These are phyloP conservation scores for Agapornis canus DNA, from an alignment of 2,797 vertebrate genomes.

Conservation along the genomic window DNA sequence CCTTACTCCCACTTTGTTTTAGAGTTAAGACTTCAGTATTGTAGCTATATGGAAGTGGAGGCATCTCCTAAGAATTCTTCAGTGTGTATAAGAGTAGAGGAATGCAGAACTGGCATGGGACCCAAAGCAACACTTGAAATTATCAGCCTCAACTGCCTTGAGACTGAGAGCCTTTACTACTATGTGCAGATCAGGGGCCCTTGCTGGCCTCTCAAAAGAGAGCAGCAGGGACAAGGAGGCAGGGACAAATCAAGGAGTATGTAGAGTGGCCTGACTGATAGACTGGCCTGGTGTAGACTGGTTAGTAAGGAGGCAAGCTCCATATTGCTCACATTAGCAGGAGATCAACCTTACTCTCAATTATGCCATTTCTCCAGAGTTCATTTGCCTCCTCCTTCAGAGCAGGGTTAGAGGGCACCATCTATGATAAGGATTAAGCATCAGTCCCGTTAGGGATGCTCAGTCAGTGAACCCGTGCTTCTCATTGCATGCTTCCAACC, in stretches of 20 bases:
- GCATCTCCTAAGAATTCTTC: background rate
- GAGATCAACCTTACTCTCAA: background rate
- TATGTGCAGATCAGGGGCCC: background rate
- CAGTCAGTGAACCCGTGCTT: slow-evolving; percentile 55
- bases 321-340: background rate
- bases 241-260: background rate
- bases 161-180: background rate
- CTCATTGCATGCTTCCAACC: slow-evolving; percentile 18
- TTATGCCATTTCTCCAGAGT: background rate
- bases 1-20: background rate
- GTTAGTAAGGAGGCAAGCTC: background rate
- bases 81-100: background rate
- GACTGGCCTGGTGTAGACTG: background rate
- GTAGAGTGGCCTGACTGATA: background rate
- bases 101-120: background rate
- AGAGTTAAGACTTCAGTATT: background rate
- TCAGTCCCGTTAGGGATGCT: slow-evolving; percentile 27
- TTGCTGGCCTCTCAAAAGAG: background rate
- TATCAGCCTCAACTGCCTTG: background rate
- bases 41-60: background rate
- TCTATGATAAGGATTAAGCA: slow-evolving; percentile 2
- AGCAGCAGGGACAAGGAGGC: background rate
- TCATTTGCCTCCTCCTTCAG: background rate
- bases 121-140: background rate
- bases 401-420: background rate